These are phyloP conservation scores for Drosophila maculinotata DNA, from an alignment of 2,888 invertebrate species.

Conservation along the genomic window DNA sequence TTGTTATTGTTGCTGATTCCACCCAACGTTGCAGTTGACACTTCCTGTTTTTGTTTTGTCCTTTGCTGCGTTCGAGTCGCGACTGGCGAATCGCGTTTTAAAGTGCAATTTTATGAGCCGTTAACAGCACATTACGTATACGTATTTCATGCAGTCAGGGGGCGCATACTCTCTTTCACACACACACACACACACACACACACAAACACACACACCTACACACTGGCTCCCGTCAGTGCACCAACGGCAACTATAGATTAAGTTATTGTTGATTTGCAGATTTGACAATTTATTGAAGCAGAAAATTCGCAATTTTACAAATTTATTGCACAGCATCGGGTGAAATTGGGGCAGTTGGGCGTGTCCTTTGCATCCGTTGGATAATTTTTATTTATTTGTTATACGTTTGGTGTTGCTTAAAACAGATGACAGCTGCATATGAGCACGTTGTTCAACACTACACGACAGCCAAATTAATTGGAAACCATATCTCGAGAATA, in stretches of 20 bases:
- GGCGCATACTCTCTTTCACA: conserved; percentile 1
- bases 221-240: conserved; percentile 5
- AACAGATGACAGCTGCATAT: conserved; percentile 43
- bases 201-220: conserved; percentile 3
- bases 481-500: conserved; percentile 49
- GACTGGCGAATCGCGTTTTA: conserved; percentile 55
- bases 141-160: conserved; percentile 36
- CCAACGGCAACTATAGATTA: conserved; percentile 44
- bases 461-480: conserved; percentile 62
- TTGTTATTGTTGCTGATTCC: conserved; percentile 32
- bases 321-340: conserved; percentile 65
- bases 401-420: conserved; percentile 17
- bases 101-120: conserved; percentile 77
- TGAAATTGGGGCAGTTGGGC: conserved; percentile 15
- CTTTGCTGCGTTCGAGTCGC: conserved; percentile 40
- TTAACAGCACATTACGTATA: conserved; percentile 68
- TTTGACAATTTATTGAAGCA: conserved; percentile 70
- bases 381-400: conserved; percentile 25
- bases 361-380: conserved; percentile 22
- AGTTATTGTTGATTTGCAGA: conserved; percentile 70
- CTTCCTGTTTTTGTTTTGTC: conserved; percentile 73
- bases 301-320: conserved; percentile 70
- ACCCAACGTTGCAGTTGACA: conserved; percentile 56
- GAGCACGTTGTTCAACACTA: conserved; percentile 47
- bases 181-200: conserved; percentile 1